These are phyloP conservation scores for Sarcoramphus papa DNA, from an alignment of 2,797 vertebrate species.

Conservation along the genomic window DNA sequence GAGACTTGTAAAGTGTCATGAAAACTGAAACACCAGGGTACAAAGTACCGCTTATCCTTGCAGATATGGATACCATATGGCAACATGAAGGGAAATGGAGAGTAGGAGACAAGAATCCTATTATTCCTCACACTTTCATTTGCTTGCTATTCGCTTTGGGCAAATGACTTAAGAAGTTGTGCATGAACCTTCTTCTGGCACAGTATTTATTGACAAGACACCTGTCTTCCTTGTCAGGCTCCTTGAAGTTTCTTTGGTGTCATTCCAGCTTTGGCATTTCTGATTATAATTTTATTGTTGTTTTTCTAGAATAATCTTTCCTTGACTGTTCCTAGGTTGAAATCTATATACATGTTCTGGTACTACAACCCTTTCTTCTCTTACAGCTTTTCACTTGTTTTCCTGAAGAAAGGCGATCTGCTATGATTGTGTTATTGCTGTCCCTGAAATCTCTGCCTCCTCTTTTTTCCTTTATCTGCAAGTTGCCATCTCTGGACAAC, in stretches of 20 bases:
- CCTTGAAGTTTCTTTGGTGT: not conserved
- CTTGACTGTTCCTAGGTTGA: not conserved
- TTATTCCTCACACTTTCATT: slow-evolving; percentile 50
- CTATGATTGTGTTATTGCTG: not conserved
- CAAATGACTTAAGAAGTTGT: not conserved
- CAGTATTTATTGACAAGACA: not conserved
- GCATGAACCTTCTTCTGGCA: not conserved
- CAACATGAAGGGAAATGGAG: not conserved
- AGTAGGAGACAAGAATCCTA: slow-evolving; percentile 39
- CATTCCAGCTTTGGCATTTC: not conserved
- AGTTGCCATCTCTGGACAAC: not conserved
- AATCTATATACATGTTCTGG: not conserved
- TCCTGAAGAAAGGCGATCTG: not conserved
- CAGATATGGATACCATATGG: slow-evolving; percentile 61
- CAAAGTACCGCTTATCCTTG: slow-evolving; percentile 57
- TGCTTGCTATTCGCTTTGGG: slow-evolving; percentile 28
- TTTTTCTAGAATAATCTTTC: not conserved
- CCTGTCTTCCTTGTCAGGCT: not conserved
- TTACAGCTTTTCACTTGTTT: not conserved
- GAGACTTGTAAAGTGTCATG: slow-evolving; percentile 65
- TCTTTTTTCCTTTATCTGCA: not conserved
- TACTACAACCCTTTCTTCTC: not conserved
- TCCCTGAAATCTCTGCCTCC: not conserved
- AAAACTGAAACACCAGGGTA: slow-evolving; percentile 65
- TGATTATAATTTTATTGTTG: not conserved